Conservation (phyloP, 2,888 invertebrate genomes). For the Adineta ricciae region DNA sequence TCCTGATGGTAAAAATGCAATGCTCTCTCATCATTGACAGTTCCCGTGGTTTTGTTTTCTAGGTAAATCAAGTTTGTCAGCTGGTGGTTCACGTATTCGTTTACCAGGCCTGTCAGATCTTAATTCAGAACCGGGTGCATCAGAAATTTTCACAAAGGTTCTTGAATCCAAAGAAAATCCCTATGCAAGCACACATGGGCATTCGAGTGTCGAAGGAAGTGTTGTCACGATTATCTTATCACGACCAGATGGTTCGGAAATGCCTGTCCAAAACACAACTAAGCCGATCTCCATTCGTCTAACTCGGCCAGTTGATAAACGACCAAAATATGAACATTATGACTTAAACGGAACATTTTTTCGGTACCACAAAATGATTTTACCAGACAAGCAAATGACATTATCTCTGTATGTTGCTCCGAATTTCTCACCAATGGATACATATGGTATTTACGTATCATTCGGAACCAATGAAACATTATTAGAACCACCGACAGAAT, state of each 20-base stretch:
- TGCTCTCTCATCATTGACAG: too few relatives aligned
- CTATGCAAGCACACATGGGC: constrained; percentile 4
- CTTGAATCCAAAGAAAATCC: constrained; percentile 24
- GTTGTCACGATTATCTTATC: constrained; percentile 37
- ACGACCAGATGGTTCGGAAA: constrained; percentile 37
- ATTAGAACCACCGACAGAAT: constrained; percentile 43
- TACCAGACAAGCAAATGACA: constrained; percentile 41
- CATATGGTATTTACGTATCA: constrained; percentile 31
- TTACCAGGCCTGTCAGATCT: neutral
- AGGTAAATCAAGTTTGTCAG: constrained; percentile 19
- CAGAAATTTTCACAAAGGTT: neutral
- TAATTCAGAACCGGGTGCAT: neutral
- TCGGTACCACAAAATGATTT: constrained; percentile 35
- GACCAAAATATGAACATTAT: neutral
- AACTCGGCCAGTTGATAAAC: constrained; percentile 19
- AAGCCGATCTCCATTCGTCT: neutral
- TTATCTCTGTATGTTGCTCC: constrained; percentile 42
- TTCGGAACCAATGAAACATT: constrained; percentile 29
- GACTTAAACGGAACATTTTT: neutral
- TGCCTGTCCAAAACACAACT: neutral
- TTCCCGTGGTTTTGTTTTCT: too few relatives aligned
- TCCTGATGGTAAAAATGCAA: constrained; percentile 26
- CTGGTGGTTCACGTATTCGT: neutral
- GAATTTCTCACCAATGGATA: constrained; percentile 34
- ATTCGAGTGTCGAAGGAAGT: constrained; percentile 23